Evolutionary conservation across 2,797 vertebrate genomes (phyloP), one percentile per base, ranked within the genome.

Genomic region (Gouania willdenowi): DNA sequence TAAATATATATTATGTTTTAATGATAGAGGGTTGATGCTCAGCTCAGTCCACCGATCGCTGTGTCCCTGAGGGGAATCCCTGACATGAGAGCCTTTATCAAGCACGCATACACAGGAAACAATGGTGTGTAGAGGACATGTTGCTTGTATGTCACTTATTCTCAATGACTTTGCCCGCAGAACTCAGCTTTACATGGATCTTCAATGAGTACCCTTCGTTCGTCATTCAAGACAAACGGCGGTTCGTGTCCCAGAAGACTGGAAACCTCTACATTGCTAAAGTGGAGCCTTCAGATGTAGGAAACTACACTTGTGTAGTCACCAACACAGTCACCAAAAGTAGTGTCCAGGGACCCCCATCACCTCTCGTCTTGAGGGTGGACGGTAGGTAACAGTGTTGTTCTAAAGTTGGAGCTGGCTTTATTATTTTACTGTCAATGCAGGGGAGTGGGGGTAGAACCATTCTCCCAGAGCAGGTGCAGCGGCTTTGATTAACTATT

Each of bases 181-280:
- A 96, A 56, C 84, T 98, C 14, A 93, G 82, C 61, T 98, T 96
- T 23, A 91, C 91, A 0, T 98, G 95, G 95, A 93, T 96, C 83
- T 94, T 98, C 88, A 97, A 98, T 0, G 89, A 92, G 54, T 92
- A 91, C 67, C 94, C 95, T 0, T 89, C 87, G 1, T 93, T 92
- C 9, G 91, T 94, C 24, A 84, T 88, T 41, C 94, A 95, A 72
- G 93, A 98, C 82, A 92, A 81, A 0, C 90, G 93, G 0, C 91
- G 94, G 23, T 98, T 98, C 3, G 92, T 98, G 47, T 98, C 95
- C 0, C 95, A 98, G 52, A 92, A 94, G 60, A 98, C 93, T 0
- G 95, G 95, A 0, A 94, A 98, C 48, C 79, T 98, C 1, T 98
- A 97, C 79, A 95, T 98, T 0, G 92, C 95, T 1, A 97, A 96